Percentiles rank a stretch among this genome's conserved stretches.
Conservation (phyloP, 2,888 invertebrate species). For the Nephrotoma appendiculata region DNA sequence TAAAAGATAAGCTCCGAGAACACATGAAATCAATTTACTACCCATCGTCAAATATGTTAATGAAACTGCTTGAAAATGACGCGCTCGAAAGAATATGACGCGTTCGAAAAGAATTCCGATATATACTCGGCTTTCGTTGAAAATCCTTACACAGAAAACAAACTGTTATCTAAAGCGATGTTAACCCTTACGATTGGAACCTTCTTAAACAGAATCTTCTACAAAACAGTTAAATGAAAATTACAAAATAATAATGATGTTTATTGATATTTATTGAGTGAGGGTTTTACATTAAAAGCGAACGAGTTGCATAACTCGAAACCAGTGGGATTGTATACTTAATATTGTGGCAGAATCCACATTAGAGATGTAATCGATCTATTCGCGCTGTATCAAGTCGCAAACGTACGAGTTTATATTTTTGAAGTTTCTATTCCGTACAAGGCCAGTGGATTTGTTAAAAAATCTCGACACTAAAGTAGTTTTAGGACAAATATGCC, state of each 20-base stretch:
- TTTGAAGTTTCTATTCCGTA: slow-evolving; percentile 38
- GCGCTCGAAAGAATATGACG: no score
- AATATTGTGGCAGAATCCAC: slow-evolving; percentile 49
- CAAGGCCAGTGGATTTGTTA: slow-evolving; percentile 52
- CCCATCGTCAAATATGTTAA: neutral
- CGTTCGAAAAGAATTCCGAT: neutral
- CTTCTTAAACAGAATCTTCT: slow-evolving; percentile 23
- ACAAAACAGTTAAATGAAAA: slow-evolving; percentile 23
- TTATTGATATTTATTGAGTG: no score
- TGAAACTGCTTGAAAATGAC: neutral
- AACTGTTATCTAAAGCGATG: neutral
- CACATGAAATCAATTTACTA: neutral
- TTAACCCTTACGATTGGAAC: slow-evolving; percentile 21
- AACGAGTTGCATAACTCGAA: slow-evolving; percentile 25
- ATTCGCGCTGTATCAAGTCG: slow-evolving; percentile 47
- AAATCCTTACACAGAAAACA: neutral
- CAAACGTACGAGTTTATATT: slow-evolving; percentile 33
- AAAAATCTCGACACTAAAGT: slow-evolving; percentile 30
- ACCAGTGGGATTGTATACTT: slow-evolving; percentile 45
- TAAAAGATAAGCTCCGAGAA: neutral
- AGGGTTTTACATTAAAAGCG: slow-evolving; percentile 28
- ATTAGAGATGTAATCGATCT: slow-evolving; percentile 55
- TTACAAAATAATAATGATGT: slow-evolving; percentile 20
- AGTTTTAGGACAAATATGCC: slow-evolving; percentile 36
- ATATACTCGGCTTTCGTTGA: neutral